phyloP scores from a whole-genome alignment of 2,113 vertebrate species.

The Carassius gibelio region DNA sequence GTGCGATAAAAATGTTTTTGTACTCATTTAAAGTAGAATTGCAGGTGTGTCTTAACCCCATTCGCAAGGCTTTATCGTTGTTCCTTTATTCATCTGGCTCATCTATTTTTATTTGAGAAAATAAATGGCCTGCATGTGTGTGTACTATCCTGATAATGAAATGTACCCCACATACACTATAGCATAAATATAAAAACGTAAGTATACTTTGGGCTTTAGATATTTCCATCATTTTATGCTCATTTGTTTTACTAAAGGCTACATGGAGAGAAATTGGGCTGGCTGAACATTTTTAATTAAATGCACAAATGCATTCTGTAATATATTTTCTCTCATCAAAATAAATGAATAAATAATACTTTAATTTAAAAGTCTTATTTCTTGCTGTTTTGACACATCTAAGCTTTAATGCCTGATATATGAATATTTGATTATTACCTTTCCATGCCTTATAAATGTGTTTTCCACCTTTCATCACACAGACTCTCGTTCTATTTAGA shows the following conservation, averaged over 20 bases:
- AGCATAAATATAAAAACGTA: too few relatives aligned
- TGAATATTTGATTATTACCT: not conserved
- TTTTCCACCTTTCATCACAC: conserved; percentile 15
- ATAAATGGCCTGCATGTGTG: too few relatives aligned
- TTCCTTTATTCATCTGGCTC: too few relatives aligned
- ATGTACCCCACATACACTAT: too few relatives aligned
- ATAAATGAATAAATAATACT: not conserved
- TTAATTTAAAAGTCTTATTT: not conserved
- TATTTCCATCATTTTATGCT: not conserved
- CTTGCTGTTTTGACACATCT: not conserved
- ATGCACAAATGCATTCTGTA: not conserved
- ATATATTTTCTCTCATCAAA: not conserved
- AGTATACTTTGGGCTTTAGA: not conserved
- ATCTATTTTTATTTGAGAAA: too few relatives aligned
- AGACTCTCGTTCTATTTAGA: not conserved
- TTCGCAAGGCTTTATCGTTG: too few relatives aligned
- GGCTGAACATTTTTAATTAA: not conserved
- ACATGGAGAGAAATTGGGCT: not conserved
- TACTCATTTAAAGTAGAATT: not conserved
- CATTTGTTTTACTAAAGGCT: not conserved
- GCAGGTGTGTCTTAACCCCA: too few relatives aligned
- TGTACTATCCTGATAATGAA: too few relatives aligned
- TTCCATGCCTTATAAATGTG: not conserved
- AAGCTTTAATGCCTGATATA: not conserved
- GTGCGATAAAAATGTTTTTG: not conserved